Base-by-base conservation (phyloP, 92 coral and sea anemone genomes). In the Nematostella vectensis region DNA sequence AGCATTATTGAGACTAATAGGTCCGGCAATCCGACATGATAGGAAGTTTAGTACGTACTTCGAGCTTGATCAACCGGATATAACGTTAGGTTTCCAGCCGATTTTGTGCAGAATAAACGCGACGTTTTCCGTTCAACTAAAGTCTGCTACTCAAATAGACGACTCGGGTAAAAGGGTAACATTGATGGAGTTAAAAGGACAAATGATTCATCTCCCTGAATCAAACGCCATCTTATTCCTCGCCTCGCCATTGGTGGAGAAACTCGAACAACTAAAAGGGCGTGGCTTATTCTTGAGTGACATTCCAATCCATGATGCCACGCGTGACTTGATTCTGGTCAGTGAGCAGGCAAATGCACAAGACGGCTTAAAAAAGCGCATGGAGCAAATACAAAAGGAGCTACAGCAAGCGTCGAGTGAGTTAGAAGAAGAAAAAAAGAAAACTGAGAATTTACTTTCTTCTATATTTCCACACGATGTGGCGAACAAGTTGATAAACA, bases 271-370 rank as follows among this genome's bases (percentile, higher is more conserved):
- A 25, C 74, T 87, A 19, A 73, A 78, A 47, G 83, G 84, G 43
- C 86, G 84, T 13, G 96, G 86, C 2, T 48, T 87, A 24, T 87
- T 77, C 23, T 66, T 87, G 38, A 87, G 96, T 62, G 96, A 87
- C 63, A 82, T 87, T 44, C 96, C 96, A 26, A 78, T 77, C 10
- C 89, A 87, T 45, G 96, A 87, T 54, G 96, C 89, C 23, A 87
- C 96, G 19, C 72, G 89, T 37, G 89, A 83, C 36, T 59, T 87
- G 58, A 69, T 87, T 36, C 71, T 87, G 31, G 83, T 87, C 26
- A 87, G 96, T 44, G 96, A 87, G 33, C 96, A 87, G 55, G 77
- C 96, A 15, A 71, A 72, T 11, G 96, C 89, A 15, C 96, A 87
- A 44, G 83, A 83, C 54, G 88, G 80, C 12, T 67, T 87, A 21